Conservation (phyloP, 35 echinoderm and acorn worm genomes). For the Chiridota heheva region DNA sequence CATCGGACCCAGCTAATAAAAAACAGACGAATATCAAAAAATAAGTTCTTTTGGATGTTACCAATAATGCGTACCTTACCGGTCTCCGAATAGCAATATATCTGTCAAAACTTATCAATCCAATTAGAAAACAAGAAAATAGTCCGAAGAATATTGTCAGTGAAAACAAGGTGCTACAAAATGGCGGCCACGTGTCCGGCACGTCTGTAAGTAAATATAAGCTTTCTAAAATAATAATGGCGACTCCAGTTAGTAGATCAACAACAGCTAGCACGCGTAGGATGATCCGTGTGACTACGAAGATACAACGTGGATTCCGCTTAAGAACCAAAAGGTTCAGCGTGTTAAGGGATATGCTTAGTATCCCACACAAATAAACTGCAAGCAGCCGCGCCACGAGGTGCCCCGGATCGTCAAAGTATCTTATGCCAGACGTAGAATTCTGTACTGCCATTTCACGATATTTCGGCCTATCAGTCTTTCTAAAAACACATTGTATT, state of each 20-base stretch:
- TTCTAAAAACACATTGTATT: too few species aligned
- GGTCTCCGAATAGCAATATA: constrained; percentile 43
- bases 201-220: constrained; percentile 15
- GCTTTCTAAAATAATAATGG: constrained; percentile 29
- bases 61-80: constrained; percentile 27
- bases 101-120: constrained; percentile 38
- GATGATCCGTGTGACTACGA: constrained; percentile 13
- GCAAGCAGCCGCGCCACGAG: constrained; percentile 20
- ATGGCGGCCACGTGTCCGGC: constrained; percentile 16
- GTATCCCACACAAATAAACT: not conserved
- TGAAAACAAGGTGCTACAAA: constrained; percentile 37
- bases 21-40: not conserved
- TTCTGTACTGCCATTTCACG: too few species aligned
- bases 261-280: constrained; percentile 28
- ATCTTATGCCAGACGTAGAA: too few species aligned
- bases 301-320: constrained; percentile 21
- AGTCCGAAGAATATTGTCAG: constrained; percentile 22
- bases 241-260: constrained; percentile 25
- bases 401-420: constrained; percentile 11
- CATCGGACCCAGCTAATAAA: constrained; percentile 20
- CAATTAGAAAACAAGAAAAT: constrained; percentile 40
- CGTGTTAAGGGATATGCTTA: constrained; percentile 30
- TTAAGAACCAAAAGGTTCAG: constrained; percentile 35
- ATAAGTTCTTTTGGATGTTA: not conserved
- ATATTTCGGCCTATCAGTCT: too few species aligned